These are phyloP conservation scores for Eudasyphora cyanicolor DNA, from an alignment of 2,888 invertebrate species.

Conservation along the genomic window DNA sequence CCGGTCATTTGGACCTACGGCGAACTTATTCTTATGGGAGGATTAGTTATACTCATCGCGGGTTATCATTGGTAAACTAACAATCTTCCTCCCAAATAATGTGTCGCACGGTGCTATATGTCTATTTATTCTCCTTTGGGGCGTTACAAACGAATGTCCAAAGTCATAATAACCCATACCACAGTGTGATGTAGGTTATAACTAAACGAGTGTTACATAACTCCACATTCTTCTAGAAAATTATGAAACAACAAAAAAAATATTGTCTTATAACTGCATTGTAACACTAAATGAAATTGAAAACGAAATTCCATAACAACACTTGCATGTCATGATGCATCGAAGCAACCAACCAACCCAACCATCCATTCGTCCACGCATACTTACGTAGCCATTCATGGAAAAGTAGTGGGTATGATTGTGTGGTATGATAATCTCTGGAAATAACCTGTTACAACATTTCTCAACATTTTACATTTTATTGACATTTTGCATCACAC, in stretches of 20 bases:
- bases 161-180: too few relatives aligned
- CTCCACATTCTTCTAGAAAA: not conserved
- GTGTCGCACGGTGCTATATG: too few relatives aligned
- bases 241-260: not conserved
- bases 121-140: too few relatives aligned
- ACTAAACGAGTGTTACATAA: not conserved
- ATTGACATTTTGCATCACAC: conserved; percentile 63
- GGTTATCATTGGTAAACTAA: too few relatives aligned
- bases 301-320: conserved; percentile 3
- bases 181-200: too few relatives aligned
- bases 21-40: too few relatives aligned
- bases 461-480: conserved; percentile 50
- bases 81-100: too few relatives aligned
- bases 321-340: not conserved
- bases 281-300: not conserved
- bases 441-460: conserved; percentile 45
- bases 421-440: not conserved
- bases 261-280: not conserved
- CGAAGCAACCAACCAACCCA: not conserved
- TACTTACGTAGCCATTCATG: not conserved
- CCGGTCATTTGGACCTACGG: too few relatives aligned
- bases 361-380: too few relatives aligned
- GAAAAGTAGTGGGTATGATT: not conserved
- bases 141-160: too few relatives aligned
- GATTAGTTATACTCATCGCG: too few relatives aligned